Evolutionary conservation across 2,888 invertebrate genomes (phyloP), one percentile per base, ranked within the genome.

Genomic region (Dolomedes plantarius): DNA sequence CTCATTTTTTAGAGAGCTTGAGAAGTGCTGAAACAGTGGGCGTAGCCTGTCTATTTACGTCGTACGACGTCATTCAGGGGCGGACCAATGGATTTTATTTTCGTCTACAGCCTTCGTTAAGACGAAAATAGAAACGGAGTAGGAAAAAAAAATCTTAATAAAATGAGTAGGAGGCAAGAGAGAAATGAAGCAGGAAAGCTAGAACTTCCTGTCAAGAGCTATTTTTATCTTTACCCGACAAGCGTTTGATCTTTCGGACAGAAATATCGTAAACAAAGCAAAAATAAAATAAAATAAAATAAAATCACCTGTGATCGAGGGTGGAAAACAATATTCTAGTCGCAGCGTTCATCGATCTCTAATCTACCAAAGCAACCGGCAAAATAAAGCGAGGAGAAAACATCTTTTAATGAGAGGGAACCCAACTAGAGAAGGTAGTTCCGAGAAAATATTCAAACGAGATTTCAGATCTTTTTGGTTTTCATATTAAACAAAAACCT

Each of bases 171-270:
- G 68, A 68, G 50, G 27, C 19, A 67, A 76, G 27, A 23, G 39
- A 36, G 62, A 82, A 82, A 81, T 81, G 74, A 75, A 82, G 27
- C 68, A 75, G 64, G 75, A 82, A 82, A 75, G 69, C 41, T 41
- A 69, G 62, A 32, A 27, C 82, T 82, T 82, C 75, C 82, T 76
- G 75, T 39, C 75, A 16, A 32, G 27, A 19, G 28, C 75, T 82
- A 82, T 82, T 82, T 82, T 62, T 82, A 82, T 23, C 64, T 23
- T 7, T 31, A n/a, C 36, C 50, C 32, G 56, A 80, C 67, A 31
- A 46, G 27, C 28, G 39, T 69, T 75, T 81, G 74, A 69, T 68
- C 64, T 81, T 39, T 32, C 23, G 31, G 7, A 16, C 41, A 1
- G 6, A 71, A 81, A 68, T 11, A 68, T 62, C 64, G 69, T 73